Evolutionary conservation across 2,888 invertebrate genomes (phyloP).

Genomic region (Incurvaria masculella): DNA sequence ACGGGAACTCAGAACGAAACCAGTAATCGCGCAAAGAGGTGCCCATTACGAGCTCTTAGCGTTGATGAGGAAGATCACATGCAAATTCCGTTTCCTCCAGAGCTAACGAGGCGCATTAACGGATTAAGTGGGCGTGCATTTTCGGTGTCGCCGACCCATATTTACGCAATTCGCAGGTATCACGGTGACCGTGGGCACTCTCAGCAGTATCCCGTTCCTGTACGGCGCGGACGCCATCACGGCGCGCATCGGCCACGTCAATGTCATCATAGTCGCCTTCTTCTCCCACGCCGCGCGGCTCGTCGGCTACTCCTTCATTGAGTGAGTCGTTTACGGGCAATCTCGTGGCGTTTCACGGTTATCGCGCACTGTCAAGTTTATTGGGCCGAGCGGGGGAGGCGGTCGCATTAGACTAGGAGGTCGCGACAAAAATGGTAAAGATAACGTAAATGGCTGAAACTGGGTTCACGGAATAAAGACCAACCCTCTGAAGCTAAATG

Average conservation of each 20-base stretch:
- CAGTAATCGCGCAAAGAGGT: too few species aligned
- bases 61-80: too few species aligned
- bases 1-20: too few species aligned
- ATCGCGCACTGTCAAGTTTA: conserved; percentile 38
- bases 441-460: too few species aligned
- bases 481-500: too few species aligned
- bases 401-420: neutral
- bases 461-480: too few species aligned
- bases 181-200: conserved; percentile 80
- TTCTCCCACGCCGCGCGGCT: conserved; percentile 79
- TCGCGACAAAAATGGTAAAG: too few species aligned
- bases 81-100: neutral
- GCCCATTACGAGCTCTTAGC: too few species aligned
- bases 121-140: neutral
- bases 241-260: conserved; percentile 75
- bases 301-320: conserved; percentile 81
- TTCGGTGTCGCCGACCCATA: neutral
- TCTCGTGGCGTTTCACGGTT: conserved; percentile 13
- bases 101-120: neutral
- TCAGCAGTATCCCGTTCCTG: conserved; percentile 81
- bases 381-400: neutral
- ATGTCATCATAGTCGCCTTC: conserved; percentile 80
- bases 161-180: conserved; percentile 50
- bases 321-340: conserved; percentile 54
- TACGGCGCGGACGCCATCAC: conserved; percentile 83